Conservation (phyloP, 2,797 vertebrate species). For the Argentina silus region DNA sequence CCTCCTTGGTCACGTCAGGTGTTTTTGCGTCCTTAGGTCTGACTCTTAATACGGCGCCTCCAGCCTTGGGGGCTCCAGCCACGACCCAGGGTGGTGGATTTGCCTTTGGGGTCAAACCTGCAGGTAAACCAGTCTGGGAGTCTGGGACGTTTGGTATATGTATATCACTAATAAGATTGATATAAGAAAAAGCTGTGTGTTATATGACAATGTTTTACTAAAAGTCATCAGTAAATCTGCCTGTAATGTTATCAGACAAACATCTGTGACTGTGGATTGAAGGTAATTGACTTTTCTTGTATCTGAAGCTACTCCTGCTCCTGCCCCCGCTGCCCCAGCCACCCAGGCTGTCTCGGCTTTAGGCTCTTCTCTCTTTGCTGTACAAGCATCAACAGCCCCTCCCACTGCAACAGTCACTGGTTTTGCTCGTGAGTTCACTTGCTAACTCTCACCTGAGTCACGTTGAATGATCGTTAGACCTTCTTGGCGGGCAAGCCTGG, state of each 20-base stretch:
- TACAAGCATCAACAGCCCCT: slow-evolving; percentile 63
- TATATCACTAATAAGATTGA: neutral
- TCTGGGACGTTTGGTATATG: neutral
- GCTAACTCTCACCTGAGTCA: neutral
- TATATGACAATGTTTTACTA: neutral
- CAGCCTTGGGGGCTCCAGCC: slow-evolving; percentile 36
- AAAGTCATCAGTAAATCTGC: neutral
- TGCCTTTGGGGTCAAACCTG: slow-evolving; percentile 81
- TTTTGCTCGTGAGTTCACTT: slow-evolving; percentile 68
- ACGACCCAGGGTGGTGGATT: slow-evolving; percentile 67
- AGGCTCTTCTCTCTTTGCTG: slow-evolving; percentile 75
- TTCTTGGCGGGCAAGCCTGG: too few relatives aligned
- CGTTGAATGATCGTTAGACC: too few relatives aligned
- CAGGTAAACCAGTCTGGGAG: slow-evolving; percentile 54
- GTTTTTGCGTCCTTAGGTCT: slow-evolving; percentile 47
- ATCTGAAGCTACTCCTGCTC: slow-evolving; percentile 67
- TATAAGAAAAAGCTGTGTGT: too few relatives aligned
- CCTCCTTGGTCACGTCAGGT: neutral
- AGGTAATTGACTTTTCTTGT: neutral
- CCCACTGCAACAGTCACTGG: slow-evolving; percentile 50
- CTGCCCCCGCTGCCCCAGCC: slow-evolving; percentile 42
- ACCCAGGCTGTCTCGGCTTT: slow-evolving; percentile 41
- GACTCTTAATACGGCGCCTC: slow-evolving; percentile 45
- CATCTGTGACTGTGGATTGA: neutral
- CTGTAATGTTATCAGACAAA: neutral